phyloP scores from a whole-genome alignment of 2,888 invertebrate species.

The Napeogenes sylphis region DNA sequence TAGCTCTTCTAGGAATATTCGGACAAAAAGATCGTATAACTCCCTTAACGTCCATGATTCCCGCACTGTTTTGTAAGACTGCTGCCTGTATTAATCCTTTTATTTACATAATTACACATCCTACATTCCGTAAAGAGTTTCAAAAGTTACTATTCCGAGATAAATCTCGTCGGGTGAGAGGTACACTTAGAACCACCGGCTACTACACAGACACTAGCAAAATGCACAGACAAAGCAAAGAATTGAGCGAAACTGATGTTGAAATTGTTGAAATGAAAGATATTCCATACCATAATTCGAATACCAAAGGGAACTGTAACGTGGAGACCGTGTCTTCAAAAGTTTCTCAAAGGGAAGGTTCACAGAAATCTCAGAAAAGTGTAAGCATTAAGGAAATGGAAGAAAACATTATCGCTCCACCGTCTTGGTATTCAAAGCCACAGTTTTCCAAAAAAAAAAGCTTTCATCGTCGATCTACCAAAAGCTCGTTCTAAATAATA shows the following conservation, averaged over 20 bases:
- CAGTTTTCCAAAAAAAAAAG: conserved; percentile 71
- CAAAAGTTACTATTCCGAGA: conserved; percentile 62
- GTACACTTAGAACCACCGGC: conserved; percentile 58
- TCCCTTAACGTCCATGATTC: conserved; percentile 85
- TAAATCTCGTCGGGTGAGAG: conserved; percentile 60
- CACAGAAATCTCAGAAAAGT: conserved; percentile 51
- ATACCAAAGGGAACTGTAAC: conserved; percentile 32
- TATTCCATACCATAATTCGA: conserved; percentile 56
- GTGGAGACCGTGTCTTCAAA: conserved; percentile 58
- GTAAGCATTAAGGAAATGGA: conserved; percentile 64
- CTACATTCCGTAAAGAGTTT: conserved; percentile 82
- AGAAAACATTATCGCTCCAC: conserved; percentile 59
- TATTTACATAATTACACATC: conserved; percentile 88
- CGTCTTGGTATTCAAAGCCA: conserved; percentile 75
- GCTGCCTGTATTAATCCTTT: conserved; percentile 90
- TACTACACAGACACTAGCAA: conserved; percentile 53
- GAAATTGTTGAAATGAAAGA: conserved; percentile 76
- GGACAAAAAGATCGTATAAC: conserved; percentile 81
- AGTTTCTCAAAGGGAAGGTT: conserved; percentile 53
- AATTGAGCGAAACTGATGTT: conserved; percentile 70
- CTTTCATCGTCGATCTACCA: conserved; percentile 63
- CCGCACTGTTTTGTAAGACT: conserved; percentile 88
- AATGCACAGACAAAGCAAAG: conserved; percentile 58
- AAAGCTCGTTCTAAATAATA: conserved; percentile 37
- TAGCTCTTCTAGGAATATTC: conserved; percentile 85